These are phyloP conservation scores for Porites australiensis DNA, from an alignment of 64 coral and sea anemone species.

Conservation along the genomic window DNA sequence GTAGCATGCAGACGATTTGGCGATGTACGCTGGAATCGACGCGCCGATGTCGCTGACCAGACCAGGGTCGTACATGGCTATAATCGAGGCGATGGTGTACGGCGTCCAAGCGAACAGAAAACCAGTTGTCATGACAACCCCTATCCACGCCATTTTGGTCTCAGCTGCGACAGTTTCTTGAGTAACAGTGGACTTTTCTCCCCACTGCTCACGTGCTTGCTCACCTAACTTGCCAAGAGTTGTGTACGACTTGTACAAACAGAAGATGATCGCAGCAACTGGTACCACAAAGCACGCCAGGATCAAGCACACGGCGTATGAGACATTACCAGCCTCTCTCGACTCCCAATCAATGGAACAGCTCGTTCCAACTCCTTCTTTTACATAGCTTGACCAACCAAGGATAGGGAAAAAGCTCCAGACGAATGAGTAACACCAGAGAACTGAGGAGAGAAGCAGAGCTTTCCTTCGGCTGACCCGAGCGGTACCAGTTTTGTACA, in stretches of 20 bases:
- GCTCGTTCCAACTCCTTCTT: slow-evolving; percentile 46
- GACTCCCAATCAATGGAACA: slow-evolving; percentile 53
- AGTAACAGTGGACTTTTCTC: neutral
- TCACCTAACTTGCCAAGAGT: neutral
- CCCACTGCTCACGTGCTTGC: slow-evolving; percentile 25
- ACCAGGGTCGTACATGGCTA: neutral
- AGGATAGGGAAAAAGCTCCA: slow-evolving; percentile 18
- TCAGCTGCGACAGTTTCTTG: slow-evolving; percentile 1
- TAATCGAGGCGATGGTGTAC: neutral
- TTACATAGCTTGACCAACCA: slow-evolving; percentile 54
- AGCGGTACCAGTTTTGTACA: neutral
- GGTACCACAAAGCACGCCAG: slow-evolving; percentile 43
- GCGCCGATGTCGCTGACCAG: neutral
- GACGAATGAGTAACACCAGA: slow-evolving; percentile 53
- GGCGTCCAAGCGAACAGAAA: slow-evolving; percentile 39
- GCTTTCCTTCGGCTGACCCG: neutral
- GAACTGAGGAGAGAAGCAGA: neutral
- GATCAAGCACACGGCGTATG: slow-evolving; percentile 23
- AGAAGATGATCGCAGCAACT: slow-evolving; percentile 14
- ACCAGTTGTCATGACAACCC: neutral
- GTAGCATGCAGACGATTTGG: slow-evolving; percentile 32
- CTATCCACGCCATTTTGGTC: neutral
- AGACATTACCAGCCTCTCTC: neutral
- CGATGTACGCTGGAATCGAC: slow-evolving; percentile 40
- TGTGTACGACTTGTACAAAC: slow-evolving; percentile 16